Evolutionary conservation across 1,140 invertebrate genomes (phyloP).

Genomic region (Drepana arcuata): DNA sequence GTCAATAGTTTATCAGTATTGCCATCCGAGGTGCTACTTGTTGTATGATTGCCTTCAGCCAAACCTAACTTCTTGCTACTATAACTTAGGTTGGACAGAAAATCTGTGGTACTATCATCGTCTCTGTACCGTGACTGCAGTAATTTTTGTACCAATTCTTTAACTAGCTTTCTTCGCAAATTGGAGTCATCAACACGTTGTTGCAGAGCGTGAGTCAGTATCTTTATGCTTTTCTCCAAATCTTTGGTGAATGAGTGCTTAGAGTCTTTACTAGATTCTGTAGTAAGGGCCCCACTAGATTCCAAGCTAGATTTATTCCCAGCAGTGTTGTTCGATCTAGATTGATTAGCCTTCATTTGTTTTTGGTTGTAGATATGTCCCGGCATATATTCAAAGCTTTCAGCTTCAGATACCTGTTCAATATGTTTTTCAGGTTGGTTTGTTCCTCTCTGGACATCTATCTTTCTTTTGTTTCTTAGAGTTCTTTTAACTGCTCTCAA

Average conservation of each 20-base stretch:
- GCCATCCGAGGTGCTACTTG: slow-evolving; percentile 50
- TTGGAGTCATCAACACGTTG: slow-evolving; percentile 36
- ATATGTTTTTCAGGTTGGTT: slow-evolving; percentile 47
- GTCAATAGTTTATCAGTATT: slow-evolving; percentile 26
- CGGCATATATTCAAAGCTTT: slow-evolving; percentile 71
- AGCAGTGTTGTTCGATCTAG: slow-evolving; percentile 16
- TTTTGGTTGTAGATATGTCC: slow-evolving; percentile 64
- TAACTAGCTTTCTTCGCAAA: slow-evolving; percentile 53
- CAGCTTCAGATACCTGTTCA: slow-evolving; percentile 55
- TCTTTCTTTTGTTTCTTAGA: slow-evolving; percentile 21
- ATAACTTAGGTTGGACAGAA: slow-evolving; percentile 50
- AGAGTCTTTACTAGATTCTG: slow-evolving; percentile 54
- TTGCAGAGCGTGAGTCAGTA: slow-evolving; percentile 42
- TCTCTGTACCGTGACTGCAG: slow-evolving; percentile 50
- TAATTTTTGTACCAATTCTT: slow-evolving; percentile 54
- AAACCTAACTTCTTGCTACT: slow-evolving; percentile 35
- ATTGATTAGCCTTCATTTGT: slow-evolving; percentile 27
- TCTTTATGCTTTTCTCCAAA: slow-evolving; percentile 51
- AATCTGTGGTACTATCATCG: slow-evolving; percentile 49
- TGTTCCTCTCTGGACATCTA: slow-evolving; percentile 15
- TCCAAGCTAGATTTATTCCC: slow-evolving; percentile 60
- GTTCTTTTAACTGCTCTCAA: slow-evolving; percentile 25
- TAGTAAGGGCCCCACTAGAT: slow-evolving; percentile 46
- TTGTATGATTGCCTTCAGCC: slow-evolving; percentile 22
- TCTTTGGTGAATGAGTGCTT: slow-evolving; percentile 56